phyloP scores from a whole-genome alignment of 2,888 invertebrate species.

The Syrista parreyssii region DNA sequence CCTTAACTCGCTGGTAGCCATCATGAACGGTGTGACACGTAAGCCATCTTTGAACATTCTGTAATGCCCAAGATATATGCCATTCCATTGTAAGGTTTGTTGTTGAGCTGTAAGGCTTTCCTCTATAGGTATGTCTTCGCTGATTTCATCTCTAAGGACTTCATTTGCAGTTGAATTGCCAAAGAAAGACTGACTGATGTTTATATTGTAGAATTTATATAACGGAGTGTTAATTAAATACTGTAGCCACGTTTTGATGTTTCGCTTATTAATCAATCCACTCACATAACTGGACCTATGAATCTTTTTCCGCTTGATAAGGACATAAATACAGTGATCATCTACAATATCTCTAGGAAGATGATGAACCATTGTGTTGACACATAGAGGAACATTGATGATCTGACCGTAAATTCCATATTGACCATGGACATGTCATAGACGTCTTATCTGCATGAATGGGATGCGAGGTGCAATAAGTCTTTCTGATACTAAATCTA shows the following conservation, averaged over 20 bases:
- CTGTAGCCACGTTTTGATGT: constrained; percentile 36
- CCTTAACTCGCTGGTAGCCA: constrained; percentile 31
- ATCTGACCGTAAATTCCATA: constrained; percentile 43
- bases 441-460: constrained; percentile 40
- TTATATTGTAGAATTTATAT: constrained; percentile 15
- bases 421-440: constrained; percentile 39
- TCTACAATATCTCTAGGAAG: constrained; percentile 41
- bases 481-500: constrained; percentile 36
- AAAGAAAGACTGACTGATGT: background rate
- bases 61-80: constrained; percentile 31
- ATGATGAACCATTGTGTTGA: constrained; percentile 37
- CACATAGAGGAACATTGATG: constrained; percentile 45
- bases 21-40: constrained; percentile 27
- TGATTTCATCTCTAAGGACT: constrained; percentile 1
- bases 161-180: constrained; percentile 9
- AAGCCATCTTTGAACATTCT: constrained; percentile 25
- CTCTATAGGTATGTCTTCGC: constrained; percentile 15
- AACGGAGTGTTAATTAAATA: constrained; percentile 31
- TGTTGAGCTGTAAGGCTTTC: constrained; percentile 19
- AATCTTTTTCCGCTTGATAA: constrained; percentile 36
- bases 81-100: constrained; percentile 27
- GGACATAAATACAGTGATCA: constrained; percentile 39
- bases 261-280: constrained; percentile 33
- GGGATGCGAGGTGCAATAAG: constrained; percentile 41
- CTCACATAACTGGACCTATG: constrained; percentile 37